A percentile compares a stretch with the other conserved stretches of the same genome.
Conservation (phyloP, 2,797 vertebrate species). For the Acanthopagrus latus region DNA sequence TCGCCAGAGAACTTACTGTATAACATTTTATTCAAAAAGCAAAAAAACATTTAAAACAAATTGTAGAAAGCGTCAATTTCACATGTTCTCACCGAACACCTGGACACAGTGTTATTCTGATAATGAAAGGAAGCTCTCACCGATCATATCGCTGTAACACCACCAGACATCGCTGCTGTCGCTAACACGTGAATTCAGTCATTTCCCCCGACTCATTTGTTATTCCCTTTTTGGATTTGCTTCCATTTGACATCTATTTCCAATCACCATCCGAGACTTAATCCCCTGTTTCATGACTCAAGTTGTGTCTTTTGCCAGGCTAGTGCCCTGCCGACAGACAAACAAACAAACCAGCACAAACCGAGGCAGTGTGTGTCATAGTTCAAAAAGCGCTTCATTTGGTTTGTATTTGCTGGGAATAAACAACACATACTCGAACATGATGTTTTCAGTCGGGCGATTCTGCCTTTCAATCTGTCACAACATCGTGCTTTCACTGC, state of each 20-base stretch:
- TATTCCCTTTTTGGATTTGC: not conserved
- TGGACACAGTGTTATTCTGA: not conserved
- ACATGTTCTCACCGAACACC: not conserved
- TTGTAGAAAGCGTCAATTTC: not conserved
- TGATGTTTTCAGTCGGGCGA: not conserved
- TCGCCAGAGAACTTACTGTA: not conserved
- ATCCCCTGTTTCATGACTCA: conserved; percentile 39
- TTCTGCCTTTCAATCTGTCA: too few species aligned
- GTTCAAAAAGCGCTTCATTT: conserved; percentile 21
- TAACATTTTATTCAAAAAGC: not conserved
- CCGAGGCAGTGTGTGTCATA: conserved; percentile 12
- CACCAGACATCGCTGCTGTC: conserved; percentile 19
- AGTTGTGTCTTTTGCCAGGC: conserved; percentile 17
- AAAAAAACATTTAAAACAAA: not conserved
- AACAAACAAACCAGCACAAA: conserved; percentile 17
- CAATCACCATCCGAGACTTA: conserved; percentile 23
- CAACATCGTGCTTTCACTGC: too few species aligned
- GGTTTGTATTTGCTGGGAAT: conserved; percentile 8
- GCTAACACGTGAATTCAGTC: not conserved
- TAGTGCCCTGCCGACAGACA: conserved; percentile 21
- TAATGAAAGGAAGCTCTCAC: not conserved
- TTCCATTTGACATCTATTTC: conserved; percentile 7
- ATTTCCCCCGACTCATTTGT: not conserved
- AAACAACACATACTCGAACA: not conserved
- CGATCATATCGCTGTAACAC: conserved; percentile 7